A percentile compares a stretch with the other conserved stretches of the same genome.
Conservation (phyloP, 1,140 invertebrate species). For the Saccostrea glomerata region DNA sequence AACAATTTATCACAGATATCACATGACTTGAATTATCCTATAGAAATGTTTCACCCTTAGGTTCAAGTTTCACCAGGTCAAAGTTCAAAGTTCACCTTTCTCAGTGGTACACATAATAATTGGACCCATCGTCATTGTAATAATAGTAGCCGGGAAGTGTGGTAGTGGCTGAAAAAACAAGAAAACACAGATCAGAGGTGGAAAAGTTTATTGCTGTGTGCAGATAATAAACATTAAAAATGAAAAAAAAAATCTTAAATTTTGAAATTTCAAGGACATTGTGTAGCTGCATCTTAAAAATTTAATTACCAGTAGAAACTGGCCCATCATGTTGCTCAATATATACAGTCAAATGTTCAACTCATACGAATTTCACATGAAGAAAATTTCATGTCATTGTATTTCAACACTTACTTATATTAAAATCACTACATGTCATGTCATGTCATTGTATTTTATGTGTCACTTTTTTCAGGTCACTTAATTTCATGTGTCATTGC, state of each 20-base stretch:
- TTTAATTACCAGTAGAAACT: too few relatives aligned
- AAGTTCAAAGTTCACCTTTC: conserved; percentile 54
- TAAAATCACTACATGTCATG: too few relatives aligned
- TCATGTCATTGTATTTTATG: too few relatives aligned
- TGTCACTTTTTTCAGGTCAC: too few relatives aligned
- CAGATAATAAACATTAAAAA: not conserved
- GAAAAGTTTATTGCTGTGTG: conserved; percentile 19
- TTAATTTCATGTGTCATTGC: too few relatives aligned
- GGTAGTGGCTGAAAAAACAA: conserved; percentile 56
- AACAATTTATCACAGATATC: conserved; percentile 16
- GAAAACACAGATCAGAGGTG: conserved; percentile 39
- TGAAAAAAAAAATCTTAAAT: not conserved
- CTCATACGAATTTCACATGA: too few relatives aligned
- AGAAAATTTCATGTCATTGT: too few relatives aligned
- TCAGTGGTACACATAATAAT: conserved; percentile 72
- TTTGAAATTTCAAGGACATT: conserved; percentile 10
- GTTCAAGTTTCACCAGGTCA: conserved; percentile 49
- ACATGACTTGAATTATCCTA: conserved; percentile 3
- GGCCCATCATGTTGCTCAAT: too few relatives aligned
- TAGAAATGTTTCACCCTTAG: conserved; percentile 30
- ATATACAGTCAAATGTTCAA: too few relatives aligned
- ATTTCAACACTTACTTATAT: too few relatives aligned
- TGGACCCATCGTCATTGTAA: conserved; percentile 67
- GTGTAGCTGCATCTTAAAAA: not conserved
- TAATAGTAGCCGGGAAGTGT: conserved; percentile 58